Conservation (phyloP, 2,113 vertebrate genomes). For the Aspidoscelis tigris region DNA sequence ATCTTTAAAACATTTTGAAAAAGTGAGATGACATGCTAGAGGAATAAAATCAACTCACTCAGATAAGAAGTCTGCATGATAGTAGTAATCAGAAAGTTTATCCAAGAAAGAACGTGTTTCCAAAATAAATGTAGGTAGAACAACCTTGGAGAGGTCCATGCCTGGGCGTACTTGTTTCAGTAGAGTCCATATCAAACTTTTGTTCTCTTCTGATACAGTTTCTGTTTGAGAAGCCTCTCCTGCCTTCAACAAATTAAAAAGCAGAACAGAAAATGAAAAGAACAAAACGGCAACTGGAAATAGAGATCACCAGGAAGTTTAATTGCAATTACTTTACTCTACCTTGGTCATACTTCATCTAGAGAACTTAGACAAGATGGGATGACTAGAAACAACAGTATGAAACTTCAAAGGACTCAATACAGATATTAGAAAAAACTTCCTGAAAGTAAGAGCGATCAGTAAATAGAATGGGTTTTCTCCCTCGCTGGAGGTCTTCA, state of each 20-base stretch:
- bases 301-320: background rate
- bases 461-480: too few relatives aligned
- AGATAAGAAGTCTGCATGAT: constrained; percentile 95
- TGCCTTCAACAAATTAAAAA: constrained; percentile 78
- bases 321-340: background rate
- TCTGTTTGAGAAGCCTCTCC: constrained; percentile 97
- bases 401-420: too few relatives aligned
- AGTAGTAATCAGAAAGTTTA: constrained; percentile 99
- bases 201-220: constrained; percentile 98
- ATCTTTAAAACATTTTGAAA: background rate
- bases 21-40: background rate
- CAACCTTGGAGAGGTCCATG: constrained; percentile 98
- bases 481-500: too few relatives aligned
- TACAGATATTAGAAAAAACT: too few relatives aligned
- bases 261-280: constrained; percentile 32
- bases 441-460: too few relatives aligned
- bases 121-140: constrained; percentile 97
- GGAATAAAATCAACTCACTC: constrained; percentile 82
- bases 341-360: too few relatives aligned
- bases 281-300: background rate
- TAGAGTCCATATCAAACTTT: constrained; percentile 98
- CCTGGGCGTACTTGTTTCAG: constrained; percentile 97
- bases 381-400: too few relatives aligned
- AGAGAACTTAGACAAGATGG: too few relatives aligned
- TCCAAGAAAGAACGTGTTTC: constrained; percentile 96